Base-by-base conservation (phyloP, 2,888 invertebrate genomes). In the Cyclophora punctaria region DNA sequence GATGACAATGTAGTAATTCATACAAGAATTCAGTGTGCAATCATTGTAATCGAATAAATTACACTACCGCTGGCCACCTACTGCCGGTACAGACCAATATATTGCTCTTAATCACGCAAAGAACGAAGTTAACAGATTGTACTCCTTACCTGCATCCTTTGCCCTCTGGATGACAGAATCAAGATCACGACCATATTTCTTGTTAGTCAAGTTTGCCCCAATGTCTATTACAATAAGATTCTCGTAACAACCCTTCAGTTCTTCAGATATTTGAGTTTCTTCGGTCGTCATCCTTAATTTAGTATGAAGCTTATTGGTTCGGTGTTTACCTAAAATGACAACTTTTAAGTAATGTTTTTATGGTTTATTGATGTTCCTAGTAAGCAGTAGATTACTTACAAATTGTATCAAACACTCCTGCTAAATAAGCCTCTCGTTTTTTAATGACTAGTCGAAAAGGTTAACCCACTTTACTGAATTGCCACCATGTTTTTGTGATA, bases 201-300 rank as follows among this genome's bases (percentile, higher is more conserved):
- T 96, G 85, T 97, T 97, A 35, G 96, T 97, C 71, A 97, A 90
- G 91, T 97, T 97, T 54, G 97, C 96, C 67, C 97, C 97, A 62
- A 96, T 93, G 85, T 97, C 97, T 61, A 97, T 94, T 69, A 97
- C 92, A 81, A 97, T 95, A 79, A 97, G 94, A 88, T 96, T 96
- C 82, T 96, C 96, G 77, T 95, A 96, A 79, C 94, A 96, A 71
- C 94, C 92, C 79, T 93, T 93, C 92, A 95, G 72, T 71, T 87
- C 79, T 64, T 86, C 86, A 56, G 87, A 83, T 73, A 87, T 76
- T 68, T 79, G 78, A 67, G 80, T 78, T 83, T 87, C 86, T 82
- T 86, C 86, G 77, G 87, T 5, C 87, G 87, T 87, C 86, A 86
- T 88, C 75, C 78, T 85, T 64, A 37, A 37, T 72, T 81, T 80